Conservation (phyloP, 1,140 invertebrate species). For the Rhagoletis zephyria region DNA sequence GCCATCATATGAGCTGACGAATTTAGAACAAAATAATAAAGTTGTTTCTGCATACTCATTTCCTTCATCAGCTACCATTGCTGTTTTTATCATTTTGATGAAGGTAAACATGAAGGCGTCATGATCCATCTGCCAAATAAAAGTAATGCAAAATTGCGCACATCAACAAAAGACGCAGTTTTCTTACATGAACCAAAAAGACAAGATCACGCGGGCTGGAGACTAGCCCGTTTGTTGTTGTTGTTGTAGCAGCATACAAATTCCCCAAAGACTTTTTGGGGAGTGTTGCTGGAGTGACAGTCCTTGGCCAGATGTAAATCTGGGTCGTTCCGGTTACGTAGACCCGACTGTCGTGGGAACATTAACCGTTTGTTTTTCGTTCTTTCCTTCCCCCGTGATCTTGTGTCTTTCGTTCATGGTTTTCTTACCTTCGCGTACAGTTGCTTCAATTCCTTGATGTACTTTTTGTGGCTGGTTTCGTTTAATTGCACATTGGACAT, state of each 20-base stretch:
- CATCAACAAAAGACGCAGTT: neutral
- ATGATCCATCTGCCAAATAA: constrained; percentile 73
- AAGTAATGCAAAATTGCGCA: neutral
- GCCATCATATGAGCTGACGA: constrained; percentile 76
- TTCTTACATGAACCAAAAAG: too few relatives aligned
- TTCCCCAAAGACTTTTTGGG: too few relatives aligned
- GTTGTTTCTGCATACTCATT: constrained; percentile 79
- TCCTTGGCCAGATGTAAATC: too few relatives aligned
- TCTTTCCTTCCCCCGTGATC: too few relatives aligned
- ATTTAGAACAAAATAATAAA: constrained; percentile 79
- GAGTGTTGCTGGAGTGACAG: too few relatives aligned
- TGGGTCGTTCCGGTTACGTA: too few relatives aligned
- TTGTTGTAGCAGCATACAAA: too few relatives aligned
- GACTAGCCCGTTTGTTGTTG: too few relatives aligned
- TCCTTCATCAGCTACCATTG: constrained; percentile 77
- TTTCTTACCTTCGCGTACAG: constrained; percentile 75
- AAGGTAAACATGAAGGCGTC: constrained; percentile 75
- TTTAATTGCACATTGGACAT: constrained; percentile 78
- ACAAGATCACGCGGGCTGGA: too few relatives aligned
- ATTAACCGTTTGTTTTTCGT: too few relatives aligned
- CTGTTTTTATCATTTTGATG: constrained; percentile 75
- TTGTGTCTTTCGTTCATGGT: too few relatives aligned
- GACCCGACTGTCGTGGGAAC: too few relatives aligned
- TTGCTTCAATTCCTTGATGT: constrained; percentile 77
- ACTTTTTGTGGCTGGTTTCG: constrained; percentile 77